Evolutionary conservation across 2,797 vertebrate species (phyloP).

Genomic region (Fistularia commersonii): DNA sequence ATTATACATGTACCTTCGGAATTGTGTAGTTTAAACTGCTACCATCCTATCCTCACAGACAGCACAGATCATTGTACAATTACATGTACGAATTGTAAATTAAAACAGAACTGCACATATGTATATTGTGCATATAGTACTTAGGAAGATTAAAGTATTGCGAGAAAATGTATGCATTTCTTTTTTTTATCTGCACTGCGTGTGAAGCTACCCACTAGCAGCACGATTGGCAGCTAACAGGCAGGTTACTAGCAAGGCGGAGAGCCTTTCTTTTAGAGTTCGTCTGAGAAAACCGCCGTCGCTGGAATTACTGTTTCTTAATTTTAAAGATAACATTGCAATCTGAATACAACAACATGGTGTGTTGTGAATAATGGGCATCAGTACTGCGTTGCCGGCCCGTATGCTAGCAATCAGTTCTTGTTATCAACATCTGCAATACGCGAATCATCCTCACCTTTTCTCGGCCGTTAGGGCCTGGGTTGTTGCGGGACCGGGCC

Average conservation of each 20-base stretch:
- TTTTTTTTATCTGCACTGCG: no score
- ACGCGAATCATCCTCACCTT: slow-evolving; percentile 67
- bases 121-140: no score
- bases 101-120: no score
- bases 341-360: not conserved
- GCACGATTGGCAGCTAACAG: not conserved
- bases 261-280: not conserved
- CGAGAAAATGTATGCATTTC: no score
- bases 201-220: not conserved
- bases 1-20: no score
- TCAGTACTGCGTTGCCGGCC: not conserved
- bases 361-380: not conserved
- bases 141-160: no score
- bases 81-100: no score
- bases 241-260: not conserved
- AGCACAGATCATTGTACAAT: no score
- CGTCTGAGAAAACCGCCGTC: no score
- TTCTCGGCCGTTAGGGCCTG: slow-evolving; percentile 31
- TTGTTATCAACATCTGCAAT: slow-evolving; percentile 50
- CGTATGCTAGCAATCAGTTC: slow-evolving; percentile 16
- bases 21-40: no score
- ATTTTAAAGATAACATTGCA: no score
- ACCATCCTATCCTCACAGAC: no score
- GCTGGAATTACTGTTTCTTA: not conserved
- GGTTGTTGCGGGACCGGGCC: slow-evolving; percentile 14